phyloP scores from a whole-genome alignment of 2,797 vertebrate species.

The Pogoniulus pusillus region DNA sequence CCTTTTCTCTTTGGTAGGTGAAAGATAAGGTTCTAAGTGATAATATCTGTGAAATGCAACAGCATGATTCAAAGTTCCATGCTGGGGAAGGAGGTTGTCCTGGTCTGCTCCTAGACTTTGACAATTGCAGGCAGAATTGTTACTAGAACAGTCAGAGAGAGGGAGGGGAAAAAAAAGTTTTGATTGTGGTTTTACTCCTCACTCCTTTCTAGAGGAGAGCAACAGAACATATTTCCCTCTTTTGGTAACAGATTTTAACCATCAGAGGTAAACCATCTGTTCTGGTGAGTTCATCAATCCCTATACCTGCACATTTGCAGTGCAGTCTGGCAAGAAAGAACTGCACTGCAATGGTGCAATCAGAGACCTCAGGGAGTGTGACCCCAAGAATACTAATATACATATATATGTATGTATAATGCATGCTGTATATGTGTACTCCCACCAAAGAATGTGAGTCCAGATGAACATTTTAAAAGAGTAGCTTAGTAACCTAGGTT shows the following conservation, averaged over 20 bases:
- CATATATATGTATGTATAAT: neutral
- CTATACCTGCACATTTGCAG: neutral
- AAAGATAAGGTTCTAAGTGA: neutral
- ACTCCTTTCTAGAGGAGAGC: neutral
- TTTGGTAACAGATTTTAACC: neutral
- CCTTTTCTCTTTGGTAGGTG: slow-evolving; percentile 10
- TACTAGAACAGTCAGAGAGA: neutral
- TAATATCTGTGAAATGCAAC: neutral
- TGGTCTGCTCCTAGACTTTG: neutral
- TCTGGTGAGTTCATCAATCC: neutral
- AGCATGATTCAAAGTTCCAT: neutral
- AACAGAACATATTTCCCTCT: neutral
- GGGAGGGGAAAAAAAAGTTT: neutral
- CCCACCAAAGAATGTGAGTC: neutral
- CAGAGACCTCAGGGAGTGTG: neutral
- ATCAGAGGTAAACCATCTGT: neutral
- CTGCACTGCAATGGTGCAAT: neutral
- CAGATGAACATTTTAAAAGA: neutral
- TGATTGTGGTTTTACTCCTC: neutral
- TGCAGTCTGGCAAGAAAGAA: neutral
- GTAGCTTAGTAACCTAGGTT: neutral
- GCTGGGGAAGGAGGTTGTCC: neutral
- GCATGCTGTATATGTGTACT: neutral
- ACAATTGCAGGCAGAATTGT: neutral
- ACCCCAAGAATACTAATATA: neutral